Evolutionary conservation across 2,797 vertebrate species (phyloP).

Genomic region (Hydrolagus colliei): DNA sequence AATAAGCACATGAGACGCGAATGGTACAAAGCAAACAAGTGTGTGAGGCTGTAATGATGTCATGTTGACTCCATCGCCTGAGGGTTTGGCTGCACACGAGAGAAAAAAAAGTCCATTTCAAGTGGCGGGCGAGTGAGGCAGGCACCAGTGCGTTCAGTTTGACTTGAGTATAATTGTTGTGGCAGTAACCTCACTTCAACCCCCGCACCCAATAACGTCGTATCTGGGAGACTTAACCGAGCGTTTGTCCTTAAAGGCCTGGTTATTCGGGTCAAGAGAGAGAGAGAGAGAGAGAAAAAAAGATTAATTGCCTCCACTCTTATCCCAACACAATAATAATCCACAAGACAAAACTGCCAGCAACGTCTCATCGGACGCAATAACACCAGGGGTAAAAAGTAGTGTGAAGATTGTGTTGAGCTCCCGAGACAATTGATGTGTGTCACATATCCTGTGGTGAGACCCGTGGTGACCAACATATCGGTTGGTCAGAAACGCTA

Average conservation of each 20-base stretch:
- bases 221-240: not conserved
- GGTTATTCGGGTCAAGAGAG: not conserved
- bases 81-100: not conserved
- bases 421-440: not conserved
- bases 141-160: not conserved
- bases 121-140: not conserved
- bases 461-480: too few species aligned
- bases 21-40: not conserved
- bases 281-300: not conserved
- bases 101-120: not conserved
- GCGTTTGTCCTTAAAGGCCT: not conserved
- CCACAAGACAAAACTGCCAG: not conserved
- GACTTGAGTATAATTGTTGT: not conserved
- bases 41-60: slow-evolving; percentile 16
- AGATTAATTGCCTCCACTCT: not conserved
- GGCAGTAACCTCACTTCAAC: not conserved
- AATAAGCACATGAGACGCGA: not conserved
- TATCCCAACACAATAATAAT: not conserved
- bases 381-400: not conserved
- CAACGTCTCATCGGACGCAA: not conserved
- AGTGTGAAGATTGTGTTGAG: not conserved
- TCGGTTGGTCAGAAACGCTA: too few species aligned
- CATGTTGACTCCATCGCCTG: not conserved
- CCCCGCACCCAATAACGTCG: not conserved
- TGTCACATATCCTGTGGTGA: slow-evolving; percentile 6